A percentile compares a stretch with the other conserved stretches of the same genome.
phyloP scores from a whole-genome alignment of 2,797 vertebrate genomes.

The Brachymystax lenok region DNA sequence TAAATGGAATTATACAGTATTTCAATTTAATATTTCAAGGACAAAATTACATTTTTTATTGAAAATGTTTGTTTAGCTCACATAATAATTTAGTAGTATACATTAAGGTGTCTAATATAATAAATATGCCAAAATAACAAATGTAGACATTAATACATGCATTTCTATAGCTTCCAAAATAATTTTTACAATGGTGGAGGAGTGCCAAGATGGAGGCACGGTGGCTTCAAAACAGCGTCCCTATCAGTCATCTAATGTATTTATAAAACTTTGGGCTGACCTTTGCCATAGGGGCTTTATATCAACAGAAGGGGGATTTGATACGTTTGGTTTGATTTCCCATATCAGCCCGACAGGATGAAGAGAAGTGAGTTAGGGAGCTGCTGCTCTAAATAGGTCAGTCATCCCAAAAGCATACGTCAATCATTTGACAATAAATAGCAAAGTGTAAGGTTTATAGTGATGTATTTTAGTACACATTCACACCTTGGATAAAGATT shows the following conservation, averaged over 20 bases:
- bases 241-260: too few species aligned
- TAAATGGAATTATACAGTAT: neutral
- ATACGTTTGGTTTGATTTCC: constrained; percentile 23
- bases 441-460: neutral
- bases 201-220: too few species aligned
- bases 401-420: neutral
- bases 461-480: neutral
- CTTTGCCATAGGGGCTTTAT: neutral
- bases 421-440: neutral
- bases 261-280: neutral
- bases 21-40: too few species aligned
- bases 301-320: neutral
- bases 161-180: too few species aligned
- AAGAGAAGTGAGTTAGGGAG: neutral
- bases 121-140: too few species aligned
- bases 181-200: too few species aligned
- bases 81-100: too few species aligned
- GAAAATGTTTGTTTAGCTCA: too few species aligned
- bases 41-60: too few species aligned
- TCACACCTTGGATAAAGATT: neutral
- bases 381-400: constrained; percentile 22
- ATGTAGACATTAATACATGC: too few species aligned
- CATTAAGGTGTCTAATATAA: too few species aligned
- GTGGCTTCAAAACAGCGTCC: too few species aligned
- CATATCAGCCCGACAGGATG: constrained; percentile 19